phyloP scores from a whole-genome alignment of 2,797 vertebrate genomes.

The Notolepis coatsorum region DNA sequence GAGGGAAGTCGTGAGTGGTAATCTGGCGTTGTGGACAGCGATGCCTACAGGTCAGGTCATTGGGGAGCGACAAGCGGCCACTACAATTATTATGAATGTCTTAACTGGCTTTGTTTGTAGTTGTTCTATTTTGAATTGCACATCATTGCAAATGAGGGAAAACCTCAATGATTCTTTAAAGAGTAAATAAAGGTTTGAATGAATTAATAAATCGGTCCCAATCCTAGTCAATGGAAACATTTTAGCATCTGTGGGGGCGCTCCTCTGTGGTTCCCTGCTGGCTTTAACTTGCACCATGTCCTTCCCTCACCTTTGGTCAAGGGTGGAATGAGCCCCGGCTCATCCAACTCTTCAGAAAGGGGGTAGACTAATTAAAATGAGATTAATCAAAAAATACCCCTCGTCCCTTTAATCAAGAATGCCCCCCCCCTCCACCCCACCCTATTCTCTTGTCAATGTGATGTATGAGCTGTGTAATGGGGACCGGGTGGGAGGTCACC shows the following conservation, averaged over 20 bases:
- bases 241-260: neutral
- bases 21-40: too few relatives aligned
- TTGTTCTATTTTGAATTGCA: too few relatives aligned
- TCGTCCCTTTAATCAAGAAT: constrained; percentile 43
- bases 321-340: constrained; percentile 36
- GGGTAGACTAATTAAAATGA: constrained; percentile 61
- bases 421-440: neutral
- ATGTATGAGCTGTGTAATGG: constrained; percentile 42
- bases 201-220: too few relatives aligned
- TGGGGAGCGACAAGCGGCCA: too few relatives aligned
- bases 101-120: too few relatives aligned
- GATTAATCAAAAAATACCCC: constrained; percentile 54
- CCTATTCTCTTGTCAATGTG: constrained; percentile 23
- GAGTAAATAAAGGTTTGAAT: neutral
- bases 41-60: too few relatives aligned
- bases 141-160: too few relatives aligned
- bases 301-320: constrained; percentile 40
- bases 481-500: constrained; percentile 6
- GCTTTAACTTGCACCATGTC: too few relatives aligned
- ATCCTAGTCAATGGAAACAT: neutral
- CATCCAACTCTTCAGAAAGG: constrained; percentile 35
- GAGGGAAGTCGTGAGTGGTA: too few relatives aligned
- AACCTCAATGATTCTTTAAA: neutral
- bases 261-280: too few relatives aligned
- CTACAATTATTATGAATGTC: too few relatives aligned